Evolutionary conservation across 2,888 invertebrate species (phyloP).

Genomic region (Opisthograptis luteolata): DNA sequence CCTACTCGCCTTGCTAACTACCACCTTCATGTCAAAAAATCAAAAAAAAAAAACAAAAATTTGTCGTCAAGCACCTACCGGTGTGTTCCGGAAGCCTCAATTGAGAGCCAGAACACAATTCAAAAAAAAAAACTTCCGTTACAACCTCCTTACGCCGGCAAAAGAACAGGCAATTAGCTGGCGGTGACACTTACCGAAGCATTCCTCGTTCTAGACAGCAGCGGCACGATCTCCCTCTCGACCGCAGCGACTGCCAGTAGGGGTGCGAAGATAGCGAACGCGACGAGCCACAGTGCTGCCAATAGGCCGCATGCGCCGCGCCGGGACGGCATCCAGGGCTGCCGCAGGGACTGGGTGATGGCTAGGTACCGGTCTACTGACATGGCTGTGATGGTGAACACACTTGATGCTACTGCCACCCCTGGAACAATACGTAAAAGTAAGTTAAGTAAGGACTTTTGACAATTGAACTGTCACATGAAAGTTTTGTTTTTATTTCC

Average conservation of each 20-base stretch:
- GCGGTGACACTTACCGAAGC: constrained; percentile 68
- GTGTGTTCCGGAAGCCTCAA: too few species aligned
- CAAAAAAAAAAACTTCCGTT: too few species aligned
- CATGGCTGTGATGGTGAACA: constrained; percentile 92
- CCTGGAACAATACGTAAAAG: constrained; percentile 77
- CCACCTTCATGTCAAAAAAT: too few species aligned
- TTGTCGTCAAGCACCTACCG: too few species aligned
- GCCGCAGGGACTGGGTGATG: constrained; percentile 89
- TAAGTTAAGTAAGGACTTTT: neutral
- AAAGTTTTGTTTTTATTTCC: too few species aligned
- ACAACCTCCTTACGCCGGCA: too few species aligned
- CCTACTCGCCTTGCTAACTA: too few species aligned
- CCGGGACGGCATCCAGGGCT: constrained; percentile 88
- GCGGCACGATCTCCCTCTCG: constrained; percentile 67
- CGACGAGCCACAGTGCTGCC: constrained; percentile 86
- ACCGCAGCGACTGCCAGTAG: constrained; percentile 82
- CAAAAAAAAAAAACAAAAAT: too few species aligned
- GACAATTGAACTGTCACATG: too few species aligned
- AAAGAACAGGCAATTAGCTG: too few species aligned
- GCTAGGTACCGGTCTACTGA: constrained; percentile 90
- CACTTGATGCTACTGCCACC: constrained; percentile 90
- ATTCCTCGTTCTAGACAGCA: constrained; percentile 60
- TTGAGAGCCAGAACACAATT: too few species aligned
- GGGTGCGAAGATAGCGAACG: constrained; percentile 88
- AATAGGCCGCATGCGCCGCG: constrained; percentile 87